Conservation (phyloP, 2,113 vertebrate genomes). For the Petrocephalus microphthalmus region DNA sequence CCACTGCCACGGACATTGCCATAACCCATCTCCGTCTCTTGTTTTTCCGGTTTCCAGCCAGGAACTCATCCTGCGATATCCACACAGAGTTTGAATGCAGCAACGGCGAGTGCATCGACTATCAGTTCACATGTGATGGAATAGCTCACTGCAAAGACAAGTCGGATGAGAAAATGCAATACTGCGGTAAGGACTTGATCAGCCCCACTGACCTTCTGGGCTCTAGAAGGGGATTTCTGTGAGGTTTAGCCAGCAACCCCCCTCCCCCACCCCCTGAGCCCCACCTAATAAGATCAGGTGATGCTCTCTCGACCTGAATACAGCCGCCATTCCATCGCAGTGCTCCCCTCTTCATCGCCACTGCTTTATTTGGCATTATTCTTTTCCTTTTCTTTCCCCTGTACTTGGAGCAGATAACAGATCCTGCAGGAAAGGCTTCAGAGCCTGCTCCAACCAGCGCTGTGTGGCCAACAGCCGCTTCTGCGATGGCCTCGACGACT, state of each 20-base stretch:
- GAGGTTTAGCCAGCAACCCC: neutral
- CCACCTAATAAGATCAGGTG: slow-evolving; percentile 1
- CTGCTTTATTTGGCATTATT: neutral
- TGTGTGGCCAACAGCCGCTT: slow-evolving; percentile 65
- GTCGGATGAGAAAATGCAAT: slow-evolving; percentile 78
- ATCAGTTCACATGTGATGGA: slow-evolving; percentile 73
- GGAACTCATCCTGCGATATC: slow-evolving; percentile 74
- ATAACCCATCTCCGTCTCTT: slow-evolving; percentile 19
- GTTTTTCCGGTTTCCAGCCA: slow-evolving; percentile 44
- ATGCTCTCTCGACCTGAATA: neutral
- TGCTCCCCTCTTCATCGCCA: neutral
- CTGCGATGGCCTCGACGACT: slow-evolving; percentile 73
- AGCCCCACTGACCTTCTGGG: neutral
- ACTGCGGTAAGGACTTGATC: slow-evolving; percentile 67
- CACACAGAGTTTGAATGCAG: slow-evolving; percentile 78
- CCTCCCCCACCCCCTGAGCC: neutral
- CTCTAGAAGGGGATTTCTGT: neutral
- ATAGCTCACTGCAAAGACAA: slow-evolving; percentile 75
- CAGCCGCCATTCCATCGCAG: neutral
- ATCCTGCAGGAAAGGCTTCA: slow-evolving; percentile 70
- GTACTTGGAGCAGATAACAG: slow-evolving; percentile 63
- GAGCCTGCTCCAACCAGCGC: slow-evolving; percentile 65
- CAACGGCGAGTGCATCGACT: slow-evolving; percentile 77
- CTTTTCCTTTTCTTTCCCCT: neutral
- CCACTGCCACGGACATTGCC: neutral